Base-by-base conservation (phyloP, 2,113 vertebrate species). In the Malurus alboscapulatus region DNA sequence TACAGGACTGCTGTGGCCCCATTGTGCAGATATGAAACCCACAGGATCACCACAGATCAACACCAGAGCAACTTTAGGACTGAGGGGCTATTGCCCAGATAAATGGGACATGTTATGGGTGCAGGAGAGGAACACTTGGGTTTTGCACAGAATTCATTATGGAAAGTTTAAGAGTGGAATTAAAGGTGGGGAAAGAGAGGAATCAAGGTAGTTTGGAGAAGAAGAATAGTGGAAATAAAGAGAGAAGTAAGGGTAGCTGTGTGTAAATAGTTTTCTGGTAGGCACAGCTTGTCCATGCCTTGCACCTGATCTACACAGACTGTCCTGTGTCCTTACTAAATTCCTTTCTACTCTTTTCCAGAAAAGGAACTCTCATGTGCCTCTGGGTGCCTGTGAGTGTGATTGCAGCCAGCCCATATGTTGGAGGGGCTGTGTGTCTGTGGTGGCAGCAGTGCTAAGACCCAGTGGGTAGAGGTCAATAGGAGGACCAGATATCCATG, bases 81-180 rank as follows among this genome's bases (percentile, higher is more conserved):
- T 58, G 19, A 47, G 14, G 5, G 2, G 1, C 0, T 8, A 45
- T 45, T 65, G 8, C 5, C 30, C 44, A 24, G 14, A 29, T 14
- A 2, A 24, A 27, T 11, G 7, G 10, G 19, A 61, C 4, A 22
- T 7, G 13, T 50, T 54, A 20, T 16, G 6, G 3, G 6, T 54
- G 4, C 11, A 59, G 53, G 4, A 25, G 26, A 68, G 65, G 38
- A 92, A 58, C 12, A 42, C 7, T 13, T 30, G 13, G 10, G 20
- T 7, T 62, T 34, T 79, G 20, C 19, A 32, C 3, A 71, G 25
- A 11, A 38, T 29, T 61, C 84, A 24, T 20, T 47, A 17, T 19
- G 22, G 6, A 3, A 48, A 77, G 4, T 48, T 78, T 79, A 83
- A 12, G 6, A 5, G 4, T 58, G 8, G 9, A 88, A 71, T 36